Evolutionary conservation across 2,888 invertebrate genomes (phyloP).

Genomic region (Acleris literana): DNA sequence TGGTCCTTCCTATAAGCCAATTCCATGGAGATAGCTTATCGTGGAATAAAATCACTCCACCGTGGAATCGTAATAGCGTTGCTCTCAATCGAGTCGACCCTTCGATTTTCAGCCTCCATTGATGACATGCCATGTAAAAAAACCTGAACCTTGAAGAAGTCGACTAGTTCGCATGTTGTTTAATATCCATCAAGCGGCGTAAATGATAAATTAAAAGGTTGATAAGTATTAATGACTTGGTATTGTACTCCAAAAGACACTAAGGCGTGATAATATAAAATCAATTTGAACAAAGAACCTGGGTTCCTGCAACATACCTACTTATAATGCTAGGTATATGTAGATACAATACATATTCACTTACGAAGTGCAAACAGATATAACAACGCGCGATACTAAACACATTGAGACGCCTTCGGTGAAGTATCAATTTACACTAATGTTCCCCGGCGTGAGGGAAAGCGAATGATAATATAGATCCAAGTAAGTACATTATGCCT

Average conservation of each 20-base stretch:
- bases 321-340: background rate
- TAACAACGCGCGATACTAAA: constrained; percentile 29
- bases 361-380: constrained; percentile 19
- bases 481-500: constrained; percentile 17
- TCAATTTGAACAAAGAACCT: background rate
- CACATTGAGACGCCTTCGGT: constrained; percentile 33
- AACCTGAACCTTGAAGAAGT: constrained; percentile 1
- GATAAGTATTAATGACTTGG: no score
- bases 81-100: constrained; percentile 63
- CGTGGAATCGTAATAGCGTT: constrained; percentile 70
- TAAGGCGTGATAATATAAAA: background rate
- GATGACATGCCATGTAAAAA: constrained; percentile 34
- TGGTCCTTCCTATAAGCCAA: constrained; percentile 60
- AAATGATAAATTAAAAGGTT: no score
- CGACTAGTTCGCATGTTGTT: background rate
- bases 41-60: constrained; percentile 64
- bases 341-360: constrained; percentile 9
- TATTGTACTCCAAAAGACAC: no score
- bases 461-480: constrained; percentile 36
- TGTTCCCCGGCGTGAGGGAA: constrained; percentile 27
- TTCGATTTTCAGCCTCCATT: constrained; percentile 53
- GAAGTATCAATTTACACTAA: constrained; percentile 40
- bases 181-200: no score
- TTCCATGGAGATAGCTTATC: constrained; percentile 60
- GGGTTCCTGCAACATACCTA: background rate